A percentile compares a stretch with the other conserved stretches of the same genome.
These are phyloP conservation scores for Ispidina lecontei DNA, from an alignment of 2,797 vertebrate genomes.

Conservation along the genomic window DNA sequence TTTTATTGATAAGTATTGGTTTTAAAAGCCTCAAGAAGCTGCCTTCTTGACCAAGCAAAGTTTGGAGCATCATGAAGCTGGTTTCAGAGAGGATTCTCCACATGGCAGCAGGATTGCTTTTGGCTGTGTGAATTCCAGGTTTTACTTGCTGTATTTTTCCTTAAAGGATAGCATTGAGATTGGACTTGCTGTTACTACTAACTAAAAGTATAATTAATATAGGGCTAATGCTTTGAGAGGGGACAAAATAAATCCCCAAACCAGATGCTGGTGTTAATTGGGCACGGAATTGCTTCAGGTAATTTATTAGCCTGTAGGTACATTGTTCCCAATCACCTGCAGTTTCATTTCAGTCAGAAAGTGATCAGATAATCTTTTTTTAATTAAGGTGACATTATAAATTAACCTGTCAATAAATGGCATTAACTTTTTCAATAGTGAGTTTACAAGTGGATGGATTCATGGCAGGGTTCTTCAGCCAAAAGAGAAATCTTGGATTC, in stretches of 20 bases:
- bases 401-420: conserved; percentile 46
- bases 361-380: conserved; percentile 18
- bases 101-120: not conserved
- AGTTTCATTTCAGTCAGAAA: conserved; percentile 23
- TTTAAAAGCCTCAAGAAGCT: not conserved
- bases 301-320: conserved; percentile 7
- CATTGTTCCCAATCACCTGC: not conserved
- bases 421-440: conserved; percentile 21
- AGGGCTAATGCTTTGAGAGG: not conserved
- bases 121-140: not conserved
- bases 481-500: conserved; percentile 16
- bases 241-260: not conserved
- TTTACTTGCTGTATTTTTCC: not conserved
- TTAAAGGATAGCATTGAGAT: not conserved
- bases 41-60: not conserved
- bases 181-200: not conserved
- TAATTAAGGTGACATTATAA: conserved; percentile 43
- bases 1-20: not conserved
- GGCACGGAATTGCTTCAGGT: not conserved
- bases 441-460: conserved; percentile 21
- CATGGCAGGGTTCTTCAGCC: not conserved
- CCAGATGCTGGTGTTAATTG: conserved; percentile 28
- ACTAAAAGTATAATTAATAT: not conserved
- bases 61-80: not conserved
- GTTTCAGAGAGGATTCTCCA: not conserved